A percentile compares a stretch with the other conserved stretches of the same genome.
Conservation (phyloP, 2,888 invertebrate genomes). For the Tinea trinotella region DNA sequence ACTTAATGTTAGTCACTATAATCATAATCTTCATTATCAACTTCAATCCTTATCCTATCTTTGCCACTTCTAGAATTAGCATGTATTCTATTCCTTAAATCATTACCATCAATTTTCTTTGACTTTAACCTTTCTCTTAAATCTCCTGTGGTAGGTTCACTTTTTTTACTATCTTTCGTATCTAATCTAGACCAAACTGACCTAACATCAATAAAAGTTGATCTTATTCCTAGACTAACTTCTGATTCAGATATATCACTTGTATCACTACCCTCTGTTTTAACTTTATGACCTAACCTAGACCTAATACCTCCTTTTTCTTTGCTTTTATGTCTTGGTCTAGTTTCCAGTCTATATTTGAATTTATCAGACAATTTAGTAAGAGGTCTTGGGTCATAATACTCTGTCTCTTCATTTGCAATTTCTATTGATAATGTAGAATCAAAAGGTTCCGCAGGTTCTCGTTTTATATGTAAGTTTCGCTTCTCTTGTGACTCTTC, state of each 20-base stretch:
- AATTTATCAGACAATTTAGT: constrained; percentile 55
- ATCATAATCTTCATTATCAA: constrained; percentile 51
- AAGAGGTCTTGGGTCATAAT: constrained; percentile 38
- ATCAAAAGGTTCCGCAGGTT: constrained; percentile 30
- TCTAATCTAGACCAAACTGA: constrained; percentile 74
- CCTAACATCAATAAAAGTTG: constrained; percentile 35
- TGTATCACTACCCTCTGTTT: constrained; percentile 29
- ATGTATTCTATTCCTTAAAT: constrained; percentile 45
- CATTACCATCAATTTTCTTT: constrained; percentile 31
- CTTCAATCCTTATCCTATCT: constrained; percentile 46
- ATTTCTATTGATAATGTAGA: constrained; percentile 61
- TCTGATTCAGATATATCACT: constrained; percentile 41
- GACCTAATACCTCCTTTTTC: constrained; percentile 38
- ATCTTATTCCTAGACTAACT: constrained; percentile 21
- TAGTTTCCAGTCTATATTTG: constrained; percentile 28
- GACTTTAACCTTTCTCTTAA: constrained; percentile 50
- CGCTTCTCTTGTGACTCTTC: constrained; percentile 75
- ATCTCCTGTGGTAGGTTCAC: constrained; percentile 37
- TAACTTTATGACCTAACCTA: constrained; percentile 49
- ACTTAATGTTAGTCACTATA: neutral
- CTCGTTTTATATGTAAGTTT: constrained; percentile 27
- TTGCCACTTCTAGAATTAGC: constrained; percentile 18
- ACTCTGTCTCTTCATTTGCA: constrained; percentile 37
- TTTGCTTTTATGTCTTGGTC: neutral
- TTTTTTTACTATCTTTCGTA: constrained; percentile 42